Evolutionary conservation across 1,140 invertebrate species (phyloP), one percentile per base, ranked within the genome.

Genomic region (Oncopodura yosiiana): DNA sequence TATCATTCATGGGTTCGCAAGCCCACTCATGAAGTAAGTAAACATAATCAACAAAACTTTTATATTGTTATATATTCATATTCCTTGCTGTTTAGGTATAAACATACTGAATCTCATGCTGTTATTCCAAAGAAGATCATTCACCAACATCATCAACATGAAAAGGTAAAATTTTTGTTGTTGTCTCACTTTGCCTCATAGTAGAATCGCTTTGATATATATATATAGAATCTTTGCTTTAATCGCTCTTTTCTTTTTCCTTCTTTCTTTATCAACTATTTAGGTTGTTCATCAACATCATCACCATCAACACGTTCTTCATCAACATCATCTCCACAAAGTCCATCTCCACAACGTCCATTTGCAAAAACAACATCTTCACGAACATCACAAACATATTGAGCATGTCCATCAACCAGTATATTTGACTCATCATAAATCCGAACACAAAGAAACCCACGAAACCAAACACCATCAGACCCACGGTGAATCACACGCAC

Each of bases 261-360:
- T n/a, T n/a, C n/a, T n/a, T n/a, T n/a, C n/a, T n/a, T n/a, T n/a
- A n/a, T n/a, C n/a, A n/a, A n/a, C n/a, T n/a, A n/a, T n/a, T n/a
- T n/a, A n/a, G n/a, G n/a, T 50, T 37, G 24, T 50, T 3, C 42
- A 48, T 16, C 29, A 54, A 36, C 52, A 54, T 23, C 52, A 54
- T 19, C 52, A 54, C 27, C 52, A 54, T 36, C 43, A 54, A 44
- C 52, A 54, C 44, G 36, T 54, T 36, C 43, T 54, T 23, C 36
- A 54, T 34, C 42, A 44, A 44, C 52, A 54, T 32, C 52, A 54
- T 43, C 19, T 46, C 27, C 52, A 54, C 43, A 46, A 50, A 23
- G 48, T 54, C 52, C 52, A 54, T 48, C 43, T 54, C 27, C 52
- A 54, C 52, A 54, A 54, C 43, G 32, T 54, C 43, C 52, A 54